Evolutionary conservation across 2,797 vertebrate species (phyloP), one percentile per base, ranked within the genome.

Genomic region (Notoglanidium macrostoma): DNA sequence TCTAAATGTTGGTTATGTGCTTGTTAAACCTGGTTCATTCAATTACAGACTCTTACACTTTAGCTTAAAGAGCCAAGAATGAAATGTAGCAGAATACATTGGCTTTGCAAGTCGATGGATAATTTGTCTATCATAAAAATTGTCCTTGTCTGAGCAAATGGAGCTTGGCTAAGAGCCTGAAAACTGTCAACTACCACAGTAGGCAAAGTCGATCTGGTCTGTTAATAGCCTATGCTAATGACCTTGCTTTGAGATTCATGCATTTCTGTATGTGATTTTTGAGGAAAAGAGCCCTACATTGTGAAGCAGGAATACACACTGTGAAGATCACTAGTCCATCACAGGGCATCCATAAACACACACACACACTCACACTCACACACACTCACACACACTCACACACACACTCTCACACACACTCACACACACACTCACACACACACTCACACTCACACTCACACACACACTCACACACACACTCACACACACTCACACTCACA

Each of bases 201-300:
- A 84, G 12, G 77, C 55, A 40, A 81, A 26, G 70, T 55, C 87
- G 67, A 65, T 57, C 2, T 83, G 82, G 61, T 84, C 44, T 51
- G 79, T 73, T 85, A 87, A 77, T 76, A 67, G 29, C 55, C 44
- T 17, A 2, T 81, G 44, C 79, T 82, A 65, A 82, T 65, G 79
- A 82, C 59, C 14, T 65, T 82, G 79, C 3, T 65, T 49, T 29
- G 26, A 29, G 26, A 19, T 82, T 15, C 61, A 61, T 40, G 55
- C 10, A 26, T 61, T 61, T 44, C 21, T 44, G 21, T 80, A 32
- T 65, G 17, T 4, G 79, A 46, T 46, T 80, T 79, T 63, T 61
- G 5, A 81, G 57, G 57, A 63, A 61, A 81, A n/a, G 35, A 80
- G 23, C 51, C 7, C 51, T 11, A 12, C 32, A 12, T 57, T 54